Conservation (phyloP, 2,888 invertebrate species). For the Seladonia tumulorum region DNA sequence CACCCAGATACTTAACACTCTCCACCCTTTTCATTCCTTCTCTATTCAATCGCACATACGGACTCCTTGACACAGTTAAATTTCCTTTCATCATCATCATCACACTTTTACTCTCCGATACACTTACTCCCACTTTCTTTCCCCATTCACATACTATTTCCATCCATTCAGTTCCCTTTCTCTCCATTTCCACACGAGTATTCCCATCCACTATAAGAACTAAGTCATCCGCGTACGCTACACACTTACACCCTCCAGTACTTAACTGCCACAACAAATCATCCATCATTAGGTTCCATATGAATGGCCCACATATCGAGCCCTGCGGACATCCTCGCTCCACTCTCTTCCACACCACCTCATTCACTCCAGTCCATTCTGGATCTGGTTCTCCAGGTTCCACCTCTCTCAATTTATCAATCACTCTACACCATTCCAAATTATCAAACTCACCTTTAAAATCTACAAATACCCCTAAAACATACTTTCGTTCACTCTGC, state of each 20-base stretch:
- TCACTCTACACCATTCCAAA: conserved; percentile 14
- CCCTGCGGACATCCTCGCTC: neutral
- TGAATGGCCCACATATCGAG: neutral
- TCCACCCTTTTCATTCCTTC: neutral
- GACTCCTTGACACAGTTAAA: neutral
- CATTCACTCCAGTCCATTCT: neutral
- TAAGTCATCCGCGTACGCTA: conserved; percentile 5
- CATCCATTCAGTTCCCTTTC: conserved; percentile 15
- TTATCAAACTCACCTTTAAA: conserved; percentile 22
- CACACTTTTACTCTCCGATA: neutral
- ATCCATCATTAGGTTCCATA: neutral
- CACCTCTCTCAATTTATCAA: conserved; percentile 11
- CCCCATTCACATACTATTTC: conserved; percentile 9
- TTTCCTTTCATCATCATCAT: neutral
- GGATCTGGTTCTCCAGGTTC: too few species aligned
- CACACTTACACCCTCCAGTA: neutral
- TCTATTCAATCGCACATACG: neutral
- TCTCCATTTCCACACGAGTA: neutral
- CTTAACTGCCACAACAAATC: neutral
- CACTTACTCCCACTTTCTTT: neutral
- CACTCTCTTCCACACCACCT: neutral
- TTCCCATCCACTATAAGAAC: neutral
- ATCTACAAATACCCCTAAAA: conserved; percentile 26
- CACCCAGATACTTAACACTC: conserved; percentile 1
- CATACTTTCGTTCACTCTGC: neutral